Conservation (phyloP, 2,888 invertebrate species). For the Galeopsomyia nigrocyanea region DNA sequence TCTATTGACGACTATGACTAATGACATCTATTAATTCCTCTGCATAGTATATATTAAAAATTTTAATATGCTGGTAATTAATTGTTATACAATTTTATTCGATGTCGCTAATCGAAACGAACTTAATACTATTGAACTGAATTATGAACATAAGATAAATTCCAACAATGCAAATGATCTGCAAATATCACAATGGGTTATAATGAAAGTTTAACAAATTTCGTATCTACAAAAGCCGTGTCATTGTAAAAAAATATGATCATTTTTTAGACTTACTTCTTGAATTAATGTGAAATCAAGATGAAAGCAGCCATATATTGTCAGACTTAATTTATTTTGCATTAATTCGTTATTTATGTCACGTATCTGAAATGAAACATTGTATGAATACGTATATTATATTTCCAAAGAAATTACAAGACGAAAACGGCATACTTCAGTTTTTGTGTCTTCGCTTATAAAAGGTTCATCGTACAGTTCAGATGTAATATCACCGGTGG, state of each 20-base stretch:
- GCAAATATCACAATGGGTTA: background rate
- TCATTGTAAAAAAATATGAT: background rate
- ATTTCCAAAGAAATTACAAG: background rate
- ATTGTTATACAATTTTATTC: background rate
- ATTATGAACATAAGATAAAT: slow-evolving; percentile 28
- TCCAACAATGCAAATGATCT: slow-evolving; percentile 13
- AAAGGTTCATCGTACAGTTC: slow-evolving; percentile 40
- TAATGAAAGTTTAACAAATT: background rate
- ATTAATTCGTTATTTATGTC: slow-evolving; percentile 57
- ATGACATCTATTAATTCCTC: too few species aligned
- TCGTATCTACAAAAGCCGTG: background rate
- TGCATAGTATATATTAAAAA: too few species aligned
- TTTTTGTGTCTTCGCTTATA: slow-evolving; percentile 23
- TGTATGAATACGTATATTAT: background rate
- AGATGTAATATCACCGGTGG: slow-evolving; percentile 29
- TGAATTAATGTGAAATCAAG: slow-evolving; percentile 56
- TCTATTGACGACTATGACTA: too few species aligned
- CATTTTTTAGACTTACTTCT: slow-evolving; percentile 47
- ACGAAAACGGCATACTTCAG: slow-evolving; percentile 14
- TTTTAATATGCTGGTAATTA: too few species aligned
- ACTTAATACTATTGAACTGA: too few species aligned
- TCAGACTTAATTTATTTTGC: slow-evolving; percentile 55
- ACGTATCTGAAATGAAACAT: slow-evolving; percentile 54
- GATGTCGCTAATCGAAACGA: background rate
- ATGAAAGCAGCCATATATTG: slow-evolving; percentile 55